Percentiles rank a stretch among this genome's conserved stretches.
Evolutionary conservation across 2,113 vertebrate genomes (phyloP).

Genomic region (Cottus gobio): DNA sequence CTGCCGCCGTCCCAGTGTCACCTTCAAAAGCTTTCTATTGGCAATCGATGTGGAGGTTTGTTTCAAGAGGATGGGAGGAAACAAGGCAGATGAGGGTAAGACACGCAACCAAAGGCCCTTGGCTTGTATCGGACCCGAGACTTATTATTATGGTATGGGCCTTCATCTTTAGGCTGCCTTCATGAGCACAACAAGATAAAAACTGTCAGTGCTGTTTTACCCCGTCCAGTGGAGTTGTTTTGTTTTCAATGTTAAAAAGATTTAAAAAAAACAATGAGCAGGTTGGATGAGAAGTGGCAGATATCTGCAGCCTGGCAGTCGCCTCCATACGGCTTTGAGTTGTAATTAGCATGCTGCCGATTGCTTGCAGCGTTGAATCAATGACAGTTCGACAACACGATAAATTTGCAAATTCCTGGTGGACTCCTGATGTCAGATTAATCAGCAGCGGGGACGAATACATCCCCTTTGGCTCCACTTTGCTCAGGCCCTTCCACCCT

Average conservation of each 20-base stretch:
- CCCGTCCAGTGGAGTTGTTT: background rate
- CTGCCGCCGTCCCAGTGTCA: background rate
- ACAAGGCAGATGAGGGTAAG: background rate
- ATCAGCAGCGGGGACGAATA: background rate
- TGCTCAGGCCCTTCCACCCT: conserved; percentile 6
- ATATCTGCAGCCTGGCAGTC: background rate
- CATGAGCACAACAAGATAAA: too few relatives aligned
- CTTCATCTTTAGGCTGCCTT: background rate
- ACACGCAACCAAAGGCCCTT: background rate
- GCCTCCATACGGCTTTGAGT: background rate
- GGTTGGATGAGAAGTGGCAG: background rate
- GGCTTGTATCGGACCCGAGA: background rate
- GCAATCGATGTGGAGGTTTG: background rate
- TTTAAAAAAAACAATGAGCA: background rate
- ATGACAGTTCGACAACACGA: background rate
- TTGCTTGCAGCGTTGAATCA: background rate
- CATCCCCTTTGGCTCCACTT: conserved; percentile 1
- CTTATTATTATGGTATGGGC: background rate
- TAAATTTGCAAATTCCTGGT: background rate
- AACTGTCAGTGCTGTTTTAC: too few relatives aligned
- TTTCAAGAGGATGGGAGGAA: background rate
- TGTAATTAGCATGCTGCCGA: background rate
- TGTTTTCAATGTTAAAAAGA: background rate
- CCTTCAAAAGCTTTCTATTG: background rate
- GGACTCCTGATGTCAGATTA: background rate